Base-by-base conservation (phyloP, 2,113 vertebrate genomes). In the Lasiurus borealis region DNA sequence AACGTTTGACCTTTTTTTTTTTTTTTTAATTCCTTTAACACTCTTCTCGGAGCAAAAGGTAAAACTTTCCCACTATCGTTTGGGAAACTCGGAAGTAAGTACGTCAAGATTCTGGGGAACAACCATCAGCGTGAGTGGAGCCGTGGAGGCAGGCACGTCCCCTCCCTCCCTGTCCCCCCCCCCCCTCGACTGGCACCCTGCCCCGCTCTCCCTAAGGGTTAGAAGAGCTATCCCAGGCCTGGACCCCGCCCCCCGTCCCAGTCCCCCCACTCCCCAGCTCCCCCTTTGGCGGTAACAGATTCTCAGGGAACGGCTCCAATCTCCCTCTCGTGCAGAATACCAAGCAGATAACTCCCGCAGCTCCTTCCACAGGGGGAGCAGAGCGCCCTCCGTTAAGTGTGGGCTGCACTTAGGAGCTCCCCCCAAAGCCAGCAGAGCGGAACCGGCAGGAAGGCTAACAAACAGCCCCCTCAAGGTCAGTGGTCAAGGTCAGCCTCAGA, bases 11-110 rank as follows among this genome's bases (percentile, higher is more conserved):
- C 23, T 76, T 82, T 68, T 40, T 40, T 40, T 40, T 3, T 76
- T 82, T 68, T 40, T 40, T 40, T 40, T 3, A 40, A 40, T 40
- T 85, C 71, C 31, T 34, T n/a, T 6, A 81, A 78, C 23, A 40
- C 13, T 71, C 64, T 88, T 1, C 68, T 94, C 36, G 46, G 68
- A 94, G 83, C 31, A 83, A 78, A 92, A 78, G 48, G 82, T 66
- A 85, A 85, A 59, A 81, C 59, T 64, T 95, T 86, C 78, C 48
- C 91, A 84, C n/a, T 73, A 27, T 52, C 57, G 23, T 73, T 75
- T 86, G 44, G 31, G 44, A 80, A 75, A 57, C 21, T 86, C 29
- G 23, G 19, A 23, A 59, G 78, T 8, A 46, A 29, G 66, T 25
- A 36, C 23, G 48, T 94, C 44, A 88, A 76, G 46, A 77, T 81